phyloP scores from a whole-genome alignment of 1,140 invertebrate species.

The Pararge aegeria region DNA sequence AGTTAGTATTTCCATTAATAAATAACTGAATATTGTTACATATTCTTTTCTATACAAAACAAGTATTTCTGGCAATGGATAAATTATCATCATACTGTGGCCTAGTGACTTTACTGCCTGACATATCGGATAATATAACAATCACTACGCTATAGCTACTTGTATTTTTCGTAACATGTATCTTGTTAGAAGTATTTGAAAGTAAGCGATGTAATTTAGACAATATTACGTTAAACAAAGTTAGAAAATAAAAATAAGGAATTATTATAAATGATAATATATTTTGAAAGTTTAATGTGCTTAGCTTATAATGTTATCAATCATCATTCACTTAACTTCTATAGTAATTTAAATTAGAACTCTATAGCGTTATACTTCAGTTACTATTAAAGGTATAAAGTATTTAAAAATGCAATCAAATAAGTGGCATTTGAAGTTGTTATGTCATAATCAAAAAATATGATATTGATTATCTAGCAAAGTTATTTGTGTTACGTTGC shows the following conservation, averaged over 20 bases:
- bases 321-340: slow-evolving; percentile 2
- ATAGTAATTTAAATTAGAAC: slow-evolving; percentile 1
- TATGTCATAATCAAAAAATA: too few relatives aligned
- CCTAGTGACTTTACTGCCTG: slow-evolving; percentile 62
- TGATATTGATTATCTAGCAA: too few relatives aligned
- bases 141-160: slow-evolving; percentile 52
- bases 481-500: too few relatives aligned
- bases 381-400: background rate
- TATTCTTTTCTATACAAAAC: background rate
- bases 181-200: slow-evolving; percentile 48
- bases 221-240: slow-evolving; percentile 57
- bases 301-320: slow-evolving; percentile 27
- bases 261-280: slow-evolving; percentile 4
- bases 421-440: too few relatives aligned
- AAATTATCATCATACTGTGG: slow-evolving; percentile 36
- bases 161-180: slow-evolving; percentile 50
- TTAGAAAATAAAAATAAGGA: slow-evolving; percentile 19
- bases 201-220: slow-evolving; percentile 59
- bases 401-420: too few relatives aligned
- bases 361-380: slow-evolving; percentile 6
- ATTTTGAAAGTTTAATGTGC: slow-evolving; percentile 27
- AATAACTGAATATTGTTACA: background rate
- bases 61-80: background rate
- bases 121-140: slow-evolving; percentile 61
- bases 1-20: background rate